A percentile compares a stretch with the other conserved stretches of the same genome.
Conservation (phyloP, 1,140 invertebrate genomes). For the Drosophila pseudoobscura region DNA sequence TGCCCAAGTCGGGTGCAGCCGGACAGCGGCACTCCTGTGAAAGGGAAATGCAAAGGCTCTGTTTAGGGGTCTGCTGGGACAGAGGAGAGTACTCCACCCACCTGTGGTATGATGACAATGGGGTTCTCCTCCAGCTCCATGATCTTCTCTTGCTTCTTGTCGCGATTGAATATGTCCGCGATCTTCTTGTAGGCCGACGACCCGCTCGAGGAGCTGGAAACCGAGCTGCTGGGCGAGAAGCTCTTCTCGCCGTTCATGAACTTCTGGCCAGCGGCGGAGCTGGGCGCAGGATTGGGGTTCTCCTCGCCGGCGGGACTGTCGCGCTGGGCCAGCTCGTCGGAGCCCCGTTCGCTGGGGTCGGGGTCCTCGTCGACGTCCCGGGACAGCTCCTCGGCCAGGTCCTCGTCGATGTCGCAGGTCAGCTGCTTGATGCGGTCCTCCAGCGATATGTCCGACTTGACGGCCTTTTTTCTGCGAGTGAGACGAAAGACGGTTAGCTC, state of each 20-base stretch:
- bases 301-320: constrained; percentile 85
- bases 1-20: constrained; percentile 85
- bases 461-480: constrained; percentile 83
- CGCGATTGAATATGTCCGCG: constrained; percentile 87
- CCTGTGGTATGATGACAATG: constrained; percentile 83
- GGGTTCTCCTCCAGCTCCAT: constrained; percentile 83
- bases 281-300: constrained; percentile 81
- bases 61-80: no score
- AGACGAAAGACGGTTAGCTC: no score
- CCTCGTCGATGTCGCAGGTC: constrained; percentile 91
- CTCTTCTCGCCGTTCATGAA: constrained; percentile 83
- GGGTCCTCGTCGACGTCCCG: constrained; percentile 50
- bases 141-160: constrained; percentile 83
- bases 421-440: constrained; percentile 91
- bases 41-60: neutral
- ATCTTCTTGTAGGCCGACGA: constrained; percentile 88
- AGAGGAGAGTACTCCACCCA: constrained; percentile 4
- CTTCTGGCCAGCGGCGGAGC: constrained; percentile 60
- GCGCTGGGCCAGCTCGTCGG: constrained; percentile 78
- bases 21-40: constrained; percentile 78
- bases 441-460: constrained; percentile 87
- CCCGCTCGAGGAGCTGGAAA: constrained; percentile 84
- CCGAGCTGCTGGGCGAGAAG: constrained; percentile 85
- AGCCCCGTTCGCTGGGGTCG: constrained; percentile 49
- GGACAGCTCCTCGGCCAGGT: constrained; percentile 62